A percentile compares a stretch with the other conserved stretches of the same genome.
phyloP scores from a whole-genome alignment of 2,113 vertebrate species.

The Muntiacus reevesi region DNA sequence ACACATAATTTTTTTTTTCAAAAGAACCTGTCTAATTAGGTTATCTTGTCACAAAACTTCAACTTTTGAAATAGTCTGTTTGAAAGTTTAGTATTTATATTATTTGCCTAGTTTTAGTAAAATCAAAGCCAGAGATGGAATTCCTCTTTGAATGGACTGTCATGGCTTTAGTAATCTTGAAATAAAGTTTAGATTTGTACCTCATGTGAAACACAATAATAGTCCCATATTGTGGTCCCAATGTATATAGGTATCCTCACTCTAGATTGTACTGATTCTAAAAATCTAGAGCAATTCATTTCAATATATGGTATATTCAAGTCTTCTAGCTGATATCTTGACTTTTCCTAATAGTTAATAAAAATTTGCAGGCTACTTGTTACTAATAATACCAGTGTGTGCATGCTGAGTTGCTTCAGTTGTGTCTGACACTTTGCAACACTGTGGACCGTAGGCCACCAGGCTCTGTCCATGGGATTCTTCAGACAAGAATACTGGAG shows the following conservation, averaged over 20 bases:
- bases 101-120: constrained; percentile 25
- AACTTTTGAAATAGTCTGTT: constrained; percentile 26
- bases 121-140: neutral
- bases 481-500: neutral
- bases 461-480: neutral
- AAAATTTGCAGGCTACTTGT: neutral
- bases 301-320: neutral
- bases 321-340: neutral
- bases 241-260: neutral
- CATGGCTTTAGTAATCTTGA: neutral
- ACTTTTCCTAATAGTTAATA: neutral
- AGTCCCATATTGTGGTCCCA: neutral
- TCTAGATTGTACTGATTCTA: neutral
- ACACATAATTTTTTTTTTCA: neutral
- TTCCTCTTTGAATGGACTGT: neutral
- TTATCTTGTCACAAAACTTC: neutral
- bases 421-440: neutral
- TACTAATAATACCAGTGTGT: neutral
- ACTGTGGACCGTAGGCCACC: neutral
- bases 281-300: neutral
- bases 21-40: neutral
- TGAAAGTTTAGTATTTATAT: neutral
- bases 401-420: neutral
- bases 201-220: neutral
- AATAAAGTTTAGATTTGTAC: neutral